Evolutionary conservation across 2,113 vertebrate species (phyloP).

Genomic region (Petroica traversi): DNA sequence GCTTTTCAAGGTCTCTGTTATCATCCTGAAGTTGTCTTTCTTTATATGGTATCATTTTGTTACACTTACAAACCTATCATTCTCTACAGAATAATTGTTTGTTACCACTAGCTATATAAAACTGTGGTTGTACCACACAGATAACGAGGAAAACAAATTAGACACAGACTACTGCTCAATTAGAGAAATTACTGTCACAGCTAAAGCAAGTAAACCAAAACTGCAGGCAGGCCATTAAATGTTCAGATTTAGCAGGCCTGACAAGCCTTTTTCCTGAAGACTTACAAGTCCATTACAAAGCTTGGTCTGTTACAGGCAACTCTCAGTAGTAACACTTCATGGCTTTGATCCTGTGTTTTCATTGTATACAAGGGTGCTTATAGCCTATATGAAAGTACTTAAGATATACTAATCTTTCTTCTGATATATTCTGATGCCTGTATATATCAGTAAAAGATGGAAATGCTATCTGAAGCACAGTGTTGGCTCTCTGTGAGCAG

Average conservation of each 20-base stretch:
- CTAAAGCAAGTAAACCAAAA: neutral
- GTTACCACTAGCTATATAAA: neutral
- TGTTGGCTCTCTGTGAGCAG: neutral
- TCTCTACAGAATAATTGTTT: neutral
- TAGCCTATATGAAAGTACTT: neutral
- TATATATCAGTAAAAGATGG: neutral
- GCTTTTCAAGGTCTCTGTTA: neutral
- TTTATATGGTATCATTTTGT: neutral
- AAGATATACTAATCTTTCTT: neutral
- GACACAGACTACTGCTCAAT: neutral
- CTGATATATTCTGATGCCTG: neutral
- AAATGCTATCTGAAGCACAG: neutral
- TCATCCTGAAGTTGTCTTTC: neutral
- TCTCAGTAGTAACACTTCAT: rapidly evolving
- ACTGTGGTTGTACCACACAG: neutral
- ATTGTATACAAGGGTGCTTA: neutral
- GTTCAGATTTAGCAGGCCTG: neutral
- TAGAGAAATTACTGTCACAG: neutral
- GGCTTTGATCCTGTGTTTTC: neutral
- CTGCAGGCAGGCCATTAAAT: neutral
- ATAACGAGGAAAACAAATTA: constrained; percentile 4
- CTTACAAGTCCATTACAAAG: neutral
- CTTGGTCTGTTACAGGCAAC: neutral
- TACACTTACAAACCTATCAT: neutral
- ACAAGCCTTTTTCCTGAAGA: neutral